Evolutionary conservation across 2,888 invertebrate genomes (phyloP), one percentile per base, ranked within the genome.

Genomic region (Nemoura dubitans): DNA sequence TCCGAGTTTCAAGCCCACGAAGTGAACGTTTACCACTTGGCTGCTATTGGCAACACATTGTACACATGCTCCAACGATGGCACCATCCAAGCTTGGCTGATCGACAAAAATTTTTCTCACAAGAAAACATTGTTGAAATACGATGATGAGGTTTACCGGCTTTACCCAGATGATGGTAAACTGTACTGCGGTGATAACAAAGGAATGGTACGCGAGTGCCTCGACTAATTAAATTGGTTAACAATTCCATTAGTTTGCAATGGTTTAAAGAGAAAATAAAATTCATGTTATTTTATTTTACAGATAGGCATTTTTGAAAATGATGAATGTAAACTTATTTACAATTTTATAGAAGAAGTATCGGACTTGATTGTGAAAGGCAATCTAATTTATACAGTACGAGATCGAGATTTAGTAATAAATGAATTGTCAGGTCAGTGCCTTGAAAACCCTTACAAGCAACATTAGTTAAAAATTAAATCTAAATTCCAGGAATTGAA

Each of bases 1-100:
- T 90, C 90, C 16, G 92, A 93, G 89, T 91, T 92, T 21, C 88
- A 92, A 88, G 95, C 95, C 5, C 95, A 95, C 90, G 92, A 92
- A 10, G 93, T 93, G 25, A 94, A 94, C 87, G 92, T 94, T 78
- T 95, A 93, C 90, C 93, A 94, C n/a, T 89, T 95, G 87, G 92
- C 94, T n/a, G 93, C 93, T 0, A 92, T 91, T 26, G 92, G 92
- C 26, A 92, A 92, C 42, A 92, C 93, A 7, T 89, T 93, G 2
- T 95, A 94, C 90, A 94, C 95, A 0, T 92, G 94, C 77, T 95
- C 95, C 0, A 94, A 94, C 88, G 95, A 95, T 89, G 94, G 94
- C 1, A 93, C 93, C 5, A 92, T 95, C 28, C 93, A 93, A 89
- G 92, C 93, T 0, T 95, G 94, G 94, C 91, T 92, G 26, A 89